A percentile compares a stretch with the other conserved stretches of the same genome.
These are phyloP conservation scores for Diloba caeruleocephala DNA, from an alignment of 2,888 invertebrate species.

Conservation along the genomic window DNA sequence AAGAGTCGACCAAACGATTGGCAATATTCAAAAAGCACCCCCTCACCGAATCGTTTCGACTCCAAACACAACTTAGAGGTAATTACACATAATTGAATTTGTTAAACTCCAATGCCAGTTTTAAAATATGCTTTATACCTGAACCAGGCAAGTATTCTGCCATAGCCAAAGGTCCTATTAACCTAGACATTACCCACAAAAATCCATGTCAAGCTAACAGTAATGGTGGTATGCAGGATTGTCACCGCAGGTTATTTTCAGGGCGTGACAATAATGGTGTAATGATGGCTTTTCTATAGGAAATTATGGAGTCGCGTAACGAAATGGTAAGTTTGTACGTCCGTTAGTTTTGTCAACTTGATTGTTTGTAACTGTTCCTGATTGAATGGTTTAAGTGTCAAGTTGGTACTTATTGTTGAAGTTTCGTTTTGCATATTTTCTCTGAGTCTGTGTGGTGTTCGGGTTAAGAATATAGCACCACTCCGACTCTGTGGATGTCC, in stretches of 20 bases:
- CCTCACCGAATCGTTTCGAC: no score
- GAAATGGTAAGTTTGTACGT: slow-evolving; percentile 32
- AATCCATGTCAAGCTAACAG: slow-evolving; percentile 54
- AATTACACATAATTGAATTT: no score
- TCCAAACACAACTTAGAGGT: no score
- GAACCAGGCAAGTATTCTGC: no score
- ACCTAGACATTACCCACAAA: slow-evolving; percentile 51
- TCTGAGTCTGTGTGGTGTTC: no score
- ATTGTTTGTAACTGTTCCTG: slow-evolving; percentile 51
- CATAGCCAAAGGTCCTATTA: slow-evolving; percentile 46
- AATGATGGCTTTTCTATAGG: slow-evolving; percentile 53
- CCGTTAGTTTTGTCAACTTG: slow-evolving; percentile 51
- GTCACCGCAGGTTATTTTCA: slow-evolving; percentile 64
- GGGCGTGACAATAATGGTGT: slow-evolving; percentile 71
- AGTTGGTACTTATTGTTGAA: not conserved
- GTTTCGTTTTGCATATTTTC: not conserved
- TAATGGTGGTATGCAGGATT: slow-evolving; percentile 50
- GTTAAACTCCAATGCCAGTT: no score
- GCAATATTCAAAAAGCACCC: no score
- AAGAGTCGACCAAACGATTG: no score
- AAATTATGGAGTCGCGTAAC: slow-evolving; percentile 38
- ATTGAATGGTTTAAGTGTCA: slow-evolving; percentile 28
- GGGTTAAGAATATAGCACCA: no score
- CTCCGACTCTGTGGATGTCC: no score
- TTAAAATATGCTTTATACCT: no score